phyloP scores from a whole-genome alignment of 2,113 vertebrate species.

The Aix galericulata region DNA sequence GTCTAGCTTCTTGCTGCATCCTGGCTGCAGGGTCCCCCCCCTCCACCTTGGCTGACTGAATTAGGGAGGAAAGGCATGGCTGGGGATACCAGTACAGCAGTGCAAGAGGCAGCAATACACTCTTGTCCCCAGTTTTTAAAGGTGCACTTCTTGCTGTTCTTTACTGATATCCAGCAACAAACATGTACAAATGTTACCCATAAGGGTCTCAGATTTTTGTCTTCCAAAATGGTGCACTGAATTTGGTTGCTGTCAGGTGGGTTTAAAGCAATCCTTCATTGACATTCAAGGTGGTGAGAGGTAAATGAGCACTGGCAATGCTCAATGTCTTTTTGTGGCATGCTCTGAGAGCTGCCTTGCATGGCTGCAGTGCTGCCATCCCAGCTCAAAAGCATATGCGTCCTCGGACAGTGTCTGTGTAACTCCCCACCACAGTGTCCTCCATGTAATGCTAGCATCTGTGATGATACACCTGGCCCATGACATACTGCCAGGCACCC shows the following conservation, averaged over 20 bases:
- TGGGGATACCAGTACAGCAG: background rate
- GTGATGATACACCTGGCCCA: background rate
- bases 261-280: background rate
- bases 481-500: background rate
- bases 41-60: background rate
- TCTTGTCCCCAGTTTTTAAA: too few relatives aligned
- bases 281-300: background rate
- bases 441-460: accelerated
- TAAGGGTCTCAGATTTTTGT: accelerated
- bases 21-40: background rate
- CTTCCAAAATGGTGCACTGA: background rate
- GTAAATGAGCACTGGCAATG: background rate
- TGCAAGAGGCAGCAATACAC: background rate
- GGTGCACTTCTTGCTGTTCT: background rate
- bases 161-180: background rate
- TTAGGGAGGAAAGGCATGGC: background rate
- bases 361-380: background rate
- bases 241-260: background rate
- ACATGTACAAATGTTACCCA: background rate
- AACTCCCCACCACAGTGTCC: background rate
- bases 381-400: background rate
- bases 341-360: background rate
- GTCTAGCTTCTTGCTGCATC: background rate
- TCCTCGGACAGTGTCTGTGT: background rate
- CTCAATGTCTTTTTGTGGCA: accelerated